Conservation (phyloP, 2,113 vertebrate species). For the Zosterops lateralis region DNA sequence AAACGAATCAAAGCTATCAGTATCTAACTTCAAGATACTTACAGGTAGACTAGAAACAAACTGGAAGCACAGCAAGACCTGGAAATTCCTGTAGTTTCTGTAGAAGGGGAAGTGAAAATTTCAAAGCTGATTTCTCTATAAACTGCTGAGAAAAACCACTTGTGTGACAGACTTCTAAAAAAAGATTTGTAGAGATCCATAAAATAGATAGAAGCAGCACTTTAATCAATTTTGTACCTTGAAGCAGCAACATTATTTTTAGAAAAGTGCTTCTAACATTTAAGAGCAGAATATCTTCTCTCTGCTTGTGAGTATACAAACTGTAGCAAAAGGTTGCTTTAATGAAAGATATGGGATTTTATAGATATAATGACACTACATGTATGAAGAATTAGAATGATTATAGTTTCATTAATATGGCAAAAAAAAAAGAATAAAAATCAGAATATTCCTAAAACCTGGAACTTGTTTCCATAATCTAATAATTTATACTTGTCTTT, state of each 20-base stretch:
- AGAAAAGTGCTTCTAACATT: neutral
- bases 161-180: neutral
- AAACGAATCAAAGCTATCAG: neutral
- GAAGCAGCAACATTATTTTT: neutral
- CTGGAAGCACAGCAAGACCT: neutral
- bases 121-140: neutral
- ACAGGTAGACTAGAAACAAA: neutral
- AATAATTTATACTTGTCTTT: slow-evolving; percentile 74
- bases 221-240: neutral
- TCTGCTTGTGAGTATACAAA: neutral
- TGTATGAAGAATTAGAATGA: neutral
- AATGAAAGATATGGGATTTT: neutral
- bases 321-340: neutral
- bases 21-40: neutral
- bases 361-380: neutral
- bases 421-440: neutral
- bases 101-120: neutral
- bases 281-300: neutral
- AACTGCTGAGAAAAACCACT: neutral
- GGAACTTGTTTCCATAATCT: neutral
- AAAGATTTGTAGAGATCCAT: neutral
- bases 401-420: neutral
- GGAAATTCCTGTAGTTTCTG: neutral
- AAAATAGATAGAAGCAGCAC: neutral
- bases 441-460: neutral